Base-by-base conservation (phyloP, 2,797 vertebrate genomes). In the Sebastes cheni region DNA sequence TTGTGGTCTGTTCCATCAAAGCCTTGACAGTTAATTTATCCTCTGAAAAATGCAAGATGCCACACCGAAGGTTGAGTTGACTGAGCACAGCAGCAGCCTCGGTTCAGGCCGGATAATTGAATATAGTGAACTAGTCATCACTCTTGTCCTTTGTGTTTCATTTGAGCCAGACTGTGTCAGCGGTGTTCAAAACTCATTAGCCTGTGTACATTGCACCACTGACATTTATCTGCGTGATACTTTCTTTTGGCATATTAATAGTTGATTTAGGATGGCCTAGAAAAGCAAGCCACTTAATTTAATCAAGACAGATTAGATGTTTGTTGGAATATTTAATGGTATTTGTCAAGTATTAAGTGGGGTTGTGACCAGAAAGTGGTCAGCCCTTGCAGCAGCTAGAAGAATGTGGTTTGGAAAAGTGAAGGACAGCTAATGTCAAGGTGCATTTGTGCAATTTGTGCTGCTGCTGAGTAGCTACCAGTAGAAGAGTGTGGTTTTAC, bases 11-110 rank as follows among this genome's bases (percentile, higher is more conserved):
- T 66, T 56, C 56, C 77, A 79, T 86, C 87, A 91, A 83, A 75
- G 65, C 74, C 69, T 73, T 90, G 92, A 91, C 91, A 90, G 87
- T 90, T 94, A 77, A 94, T 95, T 93, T 85, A 66, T 77, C 81
- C 66, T 75, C 42, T 89, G 81, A 87, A 81, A 89, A 90, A 90
- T 83, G 64, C 75, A 79, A 82, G 81, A 77, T 77, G 50, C 69
- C 58, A 79, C 74, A 60, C 66, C 65, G 71, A 60, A 83, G 62
- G 71, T 42, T 72, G 88, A 80, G 67, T 50, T 52, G 79, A 82
- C 52, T 3, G 62, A 85, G 80, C 81, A 70, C 77, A 72, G 36
- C 34, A 61, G 18, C 91, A 67, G 85, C 82, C 84, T 87, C 68
- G 67, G 77, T 74, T 74, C 81, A 72, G 75, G 65, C 75, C 80